Evolutionary conservation across 2,113 vertebrate species (phyloP), one percentile per base, ranked within the genome.

Genomic region (Pterophyllum scalare): DNA sequence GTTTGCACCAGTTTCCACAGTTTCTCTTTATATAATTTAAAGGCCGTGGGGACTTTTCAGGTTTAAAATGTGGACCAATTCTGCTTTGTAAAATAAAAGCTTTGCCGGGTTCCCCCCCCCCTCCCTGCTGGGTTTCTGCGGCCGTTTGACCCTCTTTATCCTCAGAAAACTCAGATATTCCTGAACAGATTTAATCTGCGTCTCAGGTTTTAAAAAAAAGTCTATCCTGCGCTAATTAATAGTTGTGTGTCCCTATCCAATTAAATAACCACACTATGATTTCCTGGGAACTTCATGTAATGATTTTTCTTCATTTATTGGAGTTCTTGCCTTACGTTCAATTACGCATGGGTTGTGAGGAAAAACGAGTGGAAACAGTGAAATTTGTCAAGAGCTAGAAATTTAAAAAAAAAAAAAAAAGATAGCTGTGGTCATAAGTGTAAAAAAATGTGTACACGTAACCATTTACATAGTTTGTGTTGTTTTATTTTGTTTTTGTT

Each of bases 71-170:
- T 17, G 38, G 20, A 40, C 57, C n/a, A 43, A 57, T 61, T 60
- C 12, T 14, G 24, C 20, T 78, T 49, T 77, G 58, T 3, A 22
- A n/a, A 61, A 52, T 31, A 35, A 70, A 70, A 28, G 17, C 43
- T 49, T 70, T n/a, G n/a, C n/a, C n/a, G n/a, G n/a, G n/a, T n/a
- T n/a, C n/a, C n/a, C n/a, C n/a, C n/a, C n/a, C n/a, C n/a, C n/a
- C n/a, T n/a, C n/a, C 38, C 74, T 11, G 59, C 62, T 64, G 75
- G 12, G 67, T 59, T 31, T 59, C 17, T 24, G 1, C 19, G 17
- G 5, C 79, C 58, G 80, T 74, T 82, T 90, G 79, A 82, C 79
- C 17, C 35, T 43, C 2, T 20, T 59, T 59, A 59, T 28, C 65
- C 15, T 28, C 46, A 70, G 28, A 59, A 59, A 38, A n/a, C n/a